Percentiles rank a stretch among this genome's conserved stretches.
Evolutionary conservation across 2,888 invertebrate genomes (phyloP).

Genomic region (Biston betularia): DNA sequence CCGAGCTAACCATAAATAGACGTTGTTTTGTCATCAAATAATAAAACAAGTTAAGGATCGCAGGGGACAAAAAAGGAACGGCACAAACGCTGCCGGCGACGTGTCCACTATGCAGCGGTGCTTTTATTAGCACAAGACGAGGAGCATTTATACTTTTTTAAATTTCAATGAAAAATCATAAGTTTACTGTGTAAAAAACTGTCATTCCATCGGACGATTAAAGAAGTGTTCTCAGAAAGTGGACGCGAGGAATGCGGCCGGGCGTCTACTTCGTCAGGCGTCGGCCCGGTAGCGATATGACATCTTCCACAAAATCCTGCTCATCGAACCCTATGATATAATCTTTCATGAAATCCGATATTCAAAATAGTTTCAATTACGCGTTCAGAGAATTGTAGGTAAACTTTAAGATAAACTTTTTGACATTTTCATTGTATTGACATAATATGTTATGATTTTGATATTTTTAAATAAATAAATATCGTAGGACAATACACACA

Average conservation of each 20-base stretch:
- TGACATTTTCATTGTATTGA: too few relatives aligned
- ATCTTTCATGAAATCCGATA: constrained; percentile 8
- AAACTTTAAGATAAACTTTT: too few relatives aligned
- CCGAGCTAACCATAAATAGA: constrained; percentile 61
- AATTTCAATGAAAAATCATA: constrained; percentile 83
- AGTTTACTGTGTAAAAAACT: constrained; percentile 69
- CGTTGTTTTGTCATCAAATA: constrained; percentile 66
- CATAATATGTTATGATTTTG: too few relatives aligned
- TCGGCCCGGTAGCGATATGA: constrained; percentile 13
- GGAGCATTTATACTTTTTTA: constrained; percentile 61
- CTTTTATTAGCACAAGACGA: constrained; percentile 61
- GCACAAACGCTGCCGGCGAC: constrained; percentile 59
- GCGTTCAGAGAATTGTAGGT: constrained; percentile 15
- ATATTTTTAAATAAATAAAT: too few relatives aligned
- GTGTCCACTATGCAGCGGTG: constrained; percentile 49
- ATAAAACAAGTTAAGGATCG: constrained; percentile 68
- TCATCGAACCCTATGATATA: too few relatives aligned
- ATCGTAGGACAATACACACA: too few relatives aligned
- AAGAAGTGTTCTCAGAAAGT: constrained; percentile 79
- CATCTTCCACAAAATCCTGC: constrained; percentile 36
- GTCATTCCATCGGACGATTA: constrained; percentile 72
- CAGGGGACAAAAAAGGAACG: constrained; percentile 68
- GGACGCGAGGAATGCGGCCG: constrained; percentile 72
- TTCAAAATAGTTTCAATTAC: constrained; percentile 12
- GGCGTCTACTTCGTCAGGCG: constrained; percentile 65